Evolutionary conservation across 2,797 vertebrate species (phyloP).

Genomic region (Pterois miles): DNA sequence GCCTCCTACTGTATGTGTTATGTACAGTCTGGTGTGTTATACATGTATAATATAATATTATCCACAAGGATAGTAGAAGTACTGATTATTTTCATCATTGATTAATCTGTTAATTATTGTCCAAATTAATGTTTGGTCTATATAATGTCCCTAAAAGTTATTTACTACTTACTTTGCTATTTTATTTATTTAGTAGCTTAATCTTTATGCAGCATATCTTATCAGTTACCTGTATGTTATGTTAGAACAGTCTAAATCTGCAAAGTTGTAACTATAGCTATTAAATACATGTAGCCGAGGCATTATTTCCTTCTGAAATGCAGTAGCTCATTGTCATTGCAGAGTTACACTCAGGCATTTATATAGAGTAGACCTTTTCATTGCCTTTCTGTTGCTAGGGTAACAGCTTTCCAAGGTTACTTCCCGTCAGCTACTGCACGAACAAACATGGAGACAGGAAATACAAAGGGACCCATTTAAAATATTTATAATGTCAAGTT

Average conservation of each 20-base stretch:
- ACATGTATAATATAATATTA: background rate
- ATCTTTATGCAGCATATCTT: background rate
- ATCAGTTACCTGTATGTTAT: background rate
- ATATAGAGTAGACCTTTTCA: too few species aligned
- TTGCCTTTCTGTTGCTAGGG: background rate
- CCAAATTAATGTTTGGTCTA: background rate
- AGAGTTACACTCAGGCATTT: background rate
- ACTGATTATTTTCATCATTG: background rate
- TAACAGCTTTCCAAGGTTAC: too few species aligned
- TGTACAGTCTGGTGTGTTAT: background rate
- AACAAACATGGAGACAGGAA: too few species aligned
- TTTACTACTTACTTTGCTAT: too few species aligned
- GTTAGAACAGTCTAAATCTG: background rate
- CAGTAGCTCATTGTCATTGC: background rate
- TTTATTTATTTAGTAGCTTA: background rate
- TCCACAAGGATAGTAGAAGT: too few species aligned
- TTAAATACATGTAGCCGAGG: background rate
- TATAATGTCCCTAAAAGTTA: background rate
- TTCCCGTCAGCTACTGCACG: too few species aligned
- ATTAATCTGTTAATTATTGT: background rate
- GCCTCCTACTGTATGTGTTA: background rate
- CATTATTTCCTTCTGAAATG: background rate
- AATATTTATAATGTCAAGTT: background rate
- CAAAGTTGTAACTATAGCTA: background rate
- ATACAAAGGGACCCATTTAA: too few species aligned